A percentile compares a stretch with the other conserved stretches of the same genome.
These are phyloP conservation scores for Platorchestia sp. DNA, from an alignment of 1,140 invertebrate genomes.

Conservation along the genomic window DNA sequence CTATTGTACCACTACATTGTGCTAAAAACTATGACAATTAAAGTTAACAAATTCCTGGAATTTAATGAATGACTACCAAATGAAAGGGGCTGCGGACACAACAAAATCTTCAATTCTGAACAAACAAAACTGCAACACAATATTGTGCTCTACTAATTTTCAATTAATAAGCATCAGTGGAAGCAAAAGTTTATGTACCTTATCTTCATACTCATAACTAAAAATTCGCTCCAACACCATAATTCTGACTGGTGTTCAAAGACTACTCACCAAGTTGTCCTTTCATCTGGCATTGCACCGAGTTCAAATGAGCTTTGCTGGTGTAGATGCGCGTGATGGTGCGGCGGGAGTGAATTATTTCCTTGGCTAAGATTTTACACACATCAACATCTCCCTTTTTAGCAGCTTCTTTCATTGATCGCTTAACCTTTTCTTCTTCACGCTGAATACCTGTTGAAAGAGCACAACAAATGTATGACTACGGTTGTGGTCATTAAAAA, in stretches of 20 bases:
- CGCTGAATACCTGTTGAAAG: conserved; percentile 84
- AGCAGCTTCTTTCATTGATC: conserved; percentile 94
- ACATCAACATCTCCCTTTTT: conserved; percentile 96
- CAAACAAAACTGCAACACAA: too few relatives aligned
- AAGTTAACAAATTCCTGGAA: neutral
- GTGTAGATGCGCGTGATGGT: conserved; percentile 92
- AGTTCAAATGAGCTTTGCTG: conserved; percentile 98
- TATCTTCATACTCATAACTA: too few relatives aligned
- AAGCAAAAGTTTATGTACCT: too few relatives aligned
- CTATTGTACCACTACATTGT: too few relatives aligned
- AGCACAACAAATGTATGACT: conserved; percentile 54
- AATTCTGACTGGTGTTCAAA: neutral
- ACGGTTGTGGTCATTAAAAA: conserved; percentile 51
- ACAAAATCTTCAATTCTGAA: too few relatives aligned
- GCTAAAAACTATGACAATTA: too few relatives aligned
- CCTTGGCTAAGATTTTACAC: conserved; percentile 94
- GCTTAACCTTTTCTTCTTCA: conserved; percentile 97
- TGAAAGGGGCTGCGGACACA: neutral
- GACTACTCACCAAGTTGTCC: conserved; percentile 87
- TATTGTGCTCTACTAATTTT: too few relatives aligned
- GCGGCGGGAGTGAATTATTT: conserved; percentile 91
- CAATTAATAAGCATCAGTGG: too few relatives aligned
- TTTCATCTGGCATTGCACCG: conserved; percentile 97
- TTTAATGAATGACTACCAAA: neutral
- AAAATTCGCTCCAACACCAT: too few relatives aligned